Base-by-base conservation (phyloP, 37 sponge, comb jelly and placozoan genomes). In the Beroe forskalii region DNA sequence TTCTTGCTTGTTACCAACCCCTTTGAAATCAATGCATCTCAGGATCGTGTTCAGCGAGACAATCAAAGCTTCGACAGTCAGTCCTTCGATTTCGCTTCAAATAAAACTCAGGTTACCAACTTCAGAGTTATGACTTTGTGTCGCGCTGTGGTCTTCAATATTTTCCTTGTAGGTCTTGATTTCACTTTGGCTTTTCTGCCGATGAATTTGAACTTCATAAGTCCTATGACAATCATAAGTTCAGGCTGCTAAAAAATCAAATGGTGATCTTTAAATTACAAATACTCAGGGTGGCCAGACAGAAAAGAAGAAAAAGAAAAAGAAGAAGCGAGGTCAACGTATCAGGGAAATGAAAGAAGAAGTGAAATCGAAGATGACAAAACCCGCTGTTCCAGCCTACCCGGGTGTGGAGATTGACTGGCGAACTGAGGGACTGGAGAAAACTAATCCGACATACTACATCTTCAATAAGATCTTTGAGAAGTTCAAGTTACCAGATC, bases 291-390 rank as follows among this genome's bases (percentile, higher is more conserved):
- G 40, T 19, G 86, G 55, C 17, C 6, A 8, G 76, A n/a, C n/a
- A n/a, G 35, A 43, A 25, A 80, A 80, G 40, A 93, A 93, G 62
- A 90, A 91, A 90, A 92, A 92, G 90, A 93, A 93, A 90, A 93
- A 67, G 48, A 93, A 91, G 91, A 91, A 67, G 75, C 41, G 91
- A 19, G 64, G 89, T 25, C 91, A 91, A 25, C 89, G 91, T 9
- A 48, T 62, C 17, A 23, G 43, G 39, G 89, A 76, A 41, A 62
- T 41, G 76, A 62, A 90, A 64, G 76, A 33, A 20, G 67, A 43
- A 66, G 89, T 22, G 0, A 12, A 40, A 25, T 67, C 60, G 4
- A 69, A 89, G 67, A 72, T 80, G 44, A n/a, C 24, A n/a, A 6
- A 12, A 25, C 86, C 43, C 23, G 67, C 48, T 23, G 41, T 24